A percentile compares a stretch with the other conserved stretches of the same genome.
These are phyloP conservation scores for Ennomos erosarius DNA, from an alignment of 2,888 invertebrate species.

Conservation along the genomic window DNA sequence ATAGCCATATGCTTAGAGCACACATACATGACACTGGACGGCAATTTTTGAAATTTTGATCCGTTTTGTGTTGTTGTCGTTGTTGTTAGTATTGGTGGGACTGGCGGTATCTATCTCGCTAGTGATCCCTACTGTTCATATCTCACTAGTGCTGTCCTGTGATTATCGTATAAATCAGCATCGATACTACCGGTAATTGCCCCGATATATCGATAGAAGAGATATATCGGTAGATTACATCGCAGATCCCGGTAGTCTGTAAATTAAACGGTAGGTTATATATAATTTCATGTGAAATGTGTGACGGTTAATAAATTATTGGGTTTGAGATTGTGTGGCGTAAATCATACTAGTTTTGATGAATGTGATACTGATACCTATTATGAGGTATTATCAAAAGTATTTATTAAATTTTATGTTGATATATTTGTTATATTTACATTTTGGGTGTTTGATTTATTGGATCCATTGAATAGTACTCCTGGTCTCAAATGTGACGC, in stretches of 20 bases:
- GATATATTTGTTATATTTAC: constrained; percentile 15
- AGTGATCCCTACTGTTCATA: constrained; percentile 16
- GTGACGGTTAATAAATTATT: constrained; percentile 65
- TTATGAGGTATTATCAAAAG: constrained; percentile 18
- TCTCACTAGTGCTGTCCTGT: constrained; percentile 55
- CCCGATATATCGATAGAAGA: constrained; percentile 52
- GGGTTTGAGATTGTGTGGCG: constrained; percentile 49
- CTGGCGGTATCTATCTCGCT: not conserved
- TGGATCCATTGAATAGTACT: too few relatives aligned
- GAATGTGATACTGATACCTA: constrained; percentile 39
- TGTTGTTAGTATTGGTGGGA: too few relatives aligned
- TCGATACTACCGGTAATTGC: constrained; percentile 68
- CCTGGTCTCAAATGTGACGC: too few relatives aligned
- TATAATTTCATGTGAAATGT: constrained; percentile 70
- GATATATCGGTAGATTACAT: constrained; percentile 56
- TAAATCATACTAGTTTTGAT: constrained; percentile 49
- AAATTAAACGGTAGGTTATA: constrained; percentile 59
- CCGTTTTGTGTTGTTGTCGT: too few relatives aligned
- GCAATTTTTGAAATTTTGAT: too few relatives aligned
- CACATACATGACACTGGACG: too few relatives aligned
- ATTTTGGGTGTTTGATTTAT: not conserved
- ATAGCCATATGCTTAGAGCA: too few relatives aligned
- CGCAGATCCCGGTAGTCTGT: constrained; percentile 49
- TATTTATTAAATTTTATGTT: constrained; percentile 13
- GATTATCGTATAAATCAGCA: constrained; percentile 80